Evolutionary conservation across 2,888 invertebrate genomes (phyloP).

Genomic region (Argyresthia albistria): DNA sequence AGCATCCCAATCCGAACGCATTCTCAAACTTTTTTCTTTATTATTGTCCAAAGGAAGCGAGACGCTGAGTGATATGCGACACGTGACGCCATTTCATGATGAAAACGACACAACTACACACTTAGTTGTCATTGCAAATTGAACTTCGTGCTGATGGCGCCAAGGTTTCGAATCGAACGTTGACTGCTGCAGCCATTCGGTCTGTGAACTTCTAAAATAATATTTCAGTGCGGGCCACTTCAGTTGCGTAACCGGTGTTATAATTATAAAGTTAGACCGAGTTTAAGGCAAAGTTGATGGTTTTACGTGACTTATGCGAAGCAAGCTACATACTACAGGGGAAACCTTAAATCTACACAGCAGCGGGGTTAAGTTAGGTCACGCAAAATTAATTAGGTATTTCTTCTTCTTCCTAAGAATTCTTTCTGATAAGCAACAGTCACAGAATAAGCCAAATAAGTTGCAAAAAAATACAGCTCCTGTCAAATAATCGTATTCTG

Average conservation of each 20-base stretch:
- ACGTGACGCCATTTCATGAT: constrained; percentile 40
- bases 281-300: constrained; percentile 39
- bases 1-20: constrained; percentile 9
- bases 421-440: too few species aligned
- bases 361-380: too few species aligned
- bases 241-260: constrained; percentile 62
- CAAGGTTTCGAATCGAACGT: not conserved
- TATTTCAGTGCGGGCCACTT: constrained; percentile 64
- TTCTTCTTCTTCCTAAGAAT: too few species aligned
- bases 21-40: constrained; percentile 34
- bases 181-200: constrained; percentile 25
- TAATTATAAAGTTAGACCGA: constrained; percentile 58
- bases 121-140: constrained; percentile 27
- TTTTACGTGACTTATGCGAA: not conserved
- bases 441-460: too few species aligned
- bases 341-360: too few species aligned
- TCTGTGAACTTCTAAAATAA: constrained; percentile 69
- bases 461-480: too few species aligned
- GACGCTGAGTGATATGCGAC: constrained; percentile 67
- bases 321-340: too few species aligned
- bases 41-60: constrained; percentile 65
- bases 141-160: constrained; percentile 33
- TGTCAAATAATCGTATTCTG: too few species aligned
- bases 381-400: too few species aligned
- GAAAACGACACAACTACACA: constrained; percentile 34